A percentile compares a stretch with the other conserved stretches of the same genome.
phyloP scores from a whole-genome alignment of 1,140 invertebrate genomes.

The Stenopsyche tienmushanensis region DNA sequence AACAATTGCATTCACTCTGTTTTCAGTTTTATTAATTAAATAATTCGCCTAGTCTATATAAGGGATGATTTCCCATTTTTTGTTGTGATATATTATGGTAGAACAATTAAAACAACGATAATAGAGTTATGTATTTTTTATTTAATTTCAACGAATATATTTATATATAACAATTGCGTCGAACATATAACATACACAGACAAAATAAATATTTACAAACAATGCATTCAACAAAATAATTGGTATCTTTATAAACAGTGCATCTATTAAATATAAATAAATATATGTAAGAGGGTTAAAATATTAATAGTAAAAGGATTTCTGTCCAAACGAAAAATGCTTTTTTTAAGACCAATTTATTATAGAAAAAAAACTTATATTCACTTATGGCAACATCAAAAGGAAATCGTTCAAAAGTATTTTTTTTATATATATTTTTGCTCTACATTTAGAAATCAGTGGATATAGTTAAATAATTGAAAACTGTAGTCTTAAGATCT shows the following conservation, averaged over 20 bases:
- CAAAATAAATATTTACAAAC: constrained; percentile 34
- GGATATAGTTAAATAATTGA: neutral
- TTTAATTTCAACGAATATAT: constrained; percentile 26
- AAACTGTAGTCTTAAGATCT: no score
- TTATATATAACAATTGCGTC: neutral
- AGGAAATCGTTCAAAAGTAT: constrained; percentile 4
- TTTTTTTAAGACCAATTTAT: neutral
- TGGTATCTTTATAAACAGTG: neutral
- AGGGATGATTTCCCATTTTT: no score
- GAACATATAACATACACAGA: constrained; percentile 19
- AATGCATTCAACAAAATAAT: constrained; percentile 9
- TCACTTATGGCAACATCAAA: constrained; percentile 25
- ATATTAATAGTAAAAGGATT: neutral
- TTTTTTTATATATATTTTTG: neutral
- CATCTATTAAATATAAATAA: neutral
- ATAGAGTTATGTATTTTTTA: constrained; percentile 16
- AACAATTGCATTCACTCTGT: no score
- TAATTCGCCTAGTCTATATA: no score
- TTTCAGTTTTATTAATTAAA: no score
- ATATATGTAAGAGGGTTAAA: no score
- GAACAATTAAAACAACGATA: no score
- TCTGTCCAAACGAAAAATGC: neutral
- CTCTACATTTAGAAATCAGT: neutral
- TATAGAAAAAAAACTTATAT: constrained; percentile 5
- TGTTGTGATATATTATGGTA: no score